Conservation (phyloP, 2,113 vertebrate species). For the Labeo rohita region DNA sequence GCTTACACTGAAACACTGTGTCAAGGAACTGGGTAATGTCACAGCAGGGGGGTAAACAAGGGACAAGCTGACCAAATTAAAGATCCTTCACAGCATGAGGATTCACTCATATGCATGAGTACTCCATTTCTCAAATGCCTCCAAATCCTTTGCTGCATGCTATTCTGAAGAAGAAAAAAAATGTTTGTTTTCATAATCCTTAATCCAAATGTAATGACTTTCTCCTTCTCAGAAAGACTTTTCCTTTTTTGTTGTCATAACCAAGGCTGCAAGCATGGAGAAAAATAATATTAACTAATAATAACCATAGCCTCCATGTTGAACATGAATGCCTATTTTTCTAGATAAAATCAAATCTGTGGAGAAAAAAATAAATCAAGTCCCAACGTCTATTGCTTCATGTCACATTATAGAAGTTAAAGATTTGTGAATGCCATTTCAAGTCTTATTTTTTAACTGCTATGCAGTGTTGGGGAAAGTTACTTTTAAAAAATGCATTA, state of each 20-base stretch:
- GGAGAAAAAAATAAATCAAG: neutral
- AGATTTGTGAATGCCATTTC: neutral
- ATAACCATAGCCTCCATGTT: neutral
- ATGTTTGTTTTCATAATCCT: neutral
- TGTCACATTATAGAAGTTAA: neutral
- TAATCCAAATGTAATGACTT: conserved; percentile 28
- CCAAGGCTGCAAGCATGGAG: neutral
- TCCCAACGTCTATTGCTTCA: neutral
- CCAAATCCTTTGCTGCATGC: neutral
- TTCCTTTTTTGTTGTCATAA: neutral
- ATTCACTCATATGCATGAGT: neutral
- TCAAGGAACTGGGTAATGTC: conserved; percentile 17
- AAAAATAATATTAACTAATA: neutral
- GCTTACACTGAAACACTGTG: conserved; percentile 21
- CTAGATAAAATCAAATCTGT: neutral
- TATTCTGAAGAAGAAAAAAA: neutral
- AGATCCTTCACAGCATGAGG: neutral
- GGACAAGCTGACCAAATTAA: conserved; percentile 53
- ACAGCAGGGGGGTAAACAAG: conserved; percentile 37
- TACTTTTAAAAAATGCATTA: too few species aligned
- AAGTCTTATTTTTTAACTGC: neutral
- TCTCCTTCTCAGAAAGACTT: neutral
- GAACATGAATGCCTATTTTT: conserved; percentile 8
- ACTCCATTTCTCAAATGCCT: neutral
- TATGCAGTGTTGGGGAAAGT: neutral